Conservation (phyloP, 1,140 invertebrate genomes). For the Littorina saxatilis region DNA sequence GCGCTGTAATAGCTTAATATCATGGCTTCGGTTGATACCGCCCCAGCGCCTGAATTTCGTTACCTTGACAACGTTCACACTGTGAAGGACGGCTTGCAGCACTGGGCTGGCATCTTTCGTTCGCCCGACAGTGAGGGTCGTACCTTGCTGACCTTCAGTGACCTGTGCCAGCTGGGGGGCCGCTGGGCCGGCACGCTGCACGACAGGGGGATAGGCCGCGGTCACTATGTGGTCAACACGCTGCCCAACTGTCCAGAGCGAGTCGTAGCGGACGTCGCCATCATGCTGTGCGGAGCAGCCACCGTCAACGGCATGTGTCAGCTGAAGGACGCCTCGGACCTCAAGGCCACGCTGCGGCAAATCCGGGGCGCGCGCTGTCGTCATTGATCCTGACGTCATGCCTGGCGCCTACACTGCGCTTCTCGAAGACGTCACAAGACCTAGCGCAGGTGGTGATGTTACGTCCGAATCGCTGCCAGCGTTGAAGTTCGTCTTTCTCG, state of each 20-base stretch:
- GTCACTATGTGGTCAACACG: constrained; percentile 18
- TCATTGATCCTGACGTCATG: constrained; percentile 18
- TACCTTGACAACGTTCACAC: too few species aligned
- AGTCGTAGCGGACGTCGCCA: not conserved
- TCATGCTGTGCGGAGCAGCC: constrained; percentile 12
- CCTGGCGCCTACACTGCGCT: not conserved
- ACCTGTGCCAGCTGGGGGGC: constrained; percentile 9
- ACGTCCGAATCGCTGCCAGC: not conserved
- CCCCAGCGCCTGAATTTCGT: too few species aligned
- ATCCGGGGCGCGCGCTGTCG: not conserved
- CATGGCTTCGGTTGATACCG: too few species aligned
- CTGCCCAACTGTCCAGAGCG: constrained; percentile 32
- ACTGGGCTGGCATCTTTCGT: constrained; percentile 5
- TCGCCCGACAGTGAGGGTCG: not conserved
- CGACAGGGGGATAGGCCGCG: not conserved
- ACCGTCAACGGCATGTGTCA: constrained; percentile 11
- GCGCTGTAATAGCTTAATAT: too few species aligned
- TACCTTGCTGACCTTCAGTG: not conserved
- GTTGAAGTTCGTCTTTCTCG: not conserved
- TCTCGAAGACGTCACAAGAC: not conserved
- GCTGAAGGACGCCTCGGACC: constrained; percentile 22
- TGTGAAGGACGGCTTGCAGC: too few species aligned
- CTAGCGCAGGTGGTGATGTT: not conserved
- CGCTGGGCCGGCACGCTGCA: constrained; percentile 22
- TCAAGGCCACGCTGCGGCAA: not conserved